Evolutionary conservation across 2,888 invertebrate species (phyloP).

Genomic region (Orchesellides sinensis): DNA sequence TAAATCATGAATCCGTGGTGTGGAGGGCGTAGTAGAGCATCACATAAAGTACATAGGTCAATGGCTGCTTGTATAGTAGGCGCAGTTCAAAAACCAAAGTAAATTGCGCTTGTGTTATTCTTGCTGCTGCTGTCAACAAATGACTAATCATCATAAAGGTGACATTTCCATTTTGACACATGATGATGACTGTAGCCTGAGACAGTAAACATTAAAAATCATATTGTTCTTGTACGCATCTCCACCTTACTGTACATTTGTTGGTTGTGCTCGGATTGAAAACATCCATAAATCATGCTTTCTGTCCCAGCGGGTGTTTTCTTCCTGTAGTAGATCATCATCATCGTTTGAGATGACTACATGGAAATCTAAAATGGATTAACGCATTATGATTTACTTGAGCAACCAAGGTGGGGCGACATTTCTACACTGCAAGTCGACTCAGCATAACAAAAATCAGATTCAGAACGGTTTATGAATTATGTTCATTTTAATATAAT

Average conservation of each 20-base stretch:
- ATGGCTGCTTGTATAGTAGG: conserved; percentile 26
- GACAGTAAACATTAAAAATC: conserved; percentile 1
- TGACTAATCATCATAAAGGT: conserved; percentile 61
- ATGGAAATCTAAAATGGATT: no score
- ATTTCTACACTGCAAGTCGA: conserved; percentile 58
- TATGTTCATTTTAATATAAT: no score
- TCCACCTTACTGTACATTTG: not conserved
- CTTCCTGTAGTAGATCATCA: conserved; percentile 50
- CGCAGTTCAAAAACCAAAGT: conserved; percentile 23
- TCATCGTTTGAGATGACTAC: no score
- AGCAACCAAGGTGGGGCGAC: conserved; percentile 53
- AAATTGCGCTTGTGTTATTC: conserved; percentile 4
- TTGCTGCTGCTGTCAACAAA: conserved; percentile 53
- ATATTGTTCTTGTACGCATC: no score
- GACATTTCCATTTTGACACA: conserved; percentile 64
- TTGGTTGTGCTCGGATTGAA: conserved; percentile 36
- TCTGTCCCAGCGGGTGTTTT: conserved; percentile 60
- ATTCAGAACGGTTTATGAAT: no score
- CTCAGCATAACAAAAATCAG: no score
- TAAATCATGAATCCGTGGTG: not conserved
- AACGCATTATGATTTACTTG: not conserved
- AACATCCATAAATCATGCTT: conserved; percentile 60
- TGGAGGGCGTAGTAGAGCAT: not conserved
- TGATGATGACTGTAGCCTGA: no score
- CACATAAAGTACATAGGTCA: conserved; percentile 10